Conservation (phyloP, 2,888 invertebrate species). For the Drosophila atroscutellata region DNA sequence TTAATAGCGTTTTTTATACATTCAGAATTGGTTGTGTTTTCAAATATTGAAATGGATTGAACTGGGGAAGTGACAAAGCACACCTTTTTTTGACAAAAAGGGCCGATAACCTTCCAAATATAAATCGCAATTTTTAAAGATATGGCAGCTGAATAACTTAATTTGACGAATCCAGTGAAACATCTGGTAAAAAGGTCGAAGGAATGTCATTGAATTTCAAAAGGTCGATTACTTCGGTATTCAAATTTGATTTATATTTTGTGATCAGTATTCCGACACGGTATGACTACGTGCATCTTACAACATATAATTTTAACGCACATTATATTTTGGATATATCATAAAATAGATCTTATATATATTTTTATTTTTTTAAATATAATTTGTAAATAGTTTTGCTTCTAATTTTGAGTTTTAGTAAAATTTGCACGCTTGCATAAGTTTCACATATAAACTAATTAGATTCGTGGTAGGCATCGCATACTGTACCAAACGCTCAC, state of each 20-base stretch:
- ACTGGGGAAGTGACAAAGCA: background rate
- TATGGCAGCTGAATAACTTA: background rate
- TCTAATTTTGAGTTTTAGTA: background rate
- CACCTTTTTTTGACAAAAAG: background rate
- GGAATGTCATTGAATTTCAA: background rate
- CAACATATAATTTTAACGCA: background rate
- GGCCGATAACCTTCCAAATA: background rate
- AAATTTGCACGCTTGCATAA: background rate
- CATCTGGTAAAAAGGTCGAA: background rate
- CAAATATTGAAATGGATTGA: background rate
- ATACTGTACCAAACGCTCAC: slow-evolving; percentile 31
- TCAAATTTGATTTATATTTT: background rate
- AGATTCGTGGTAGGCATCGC: slow-evolving; percentile 3
- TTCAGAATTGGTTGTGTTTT: slow-evolving; percentile 22
- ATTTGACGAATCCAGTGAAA: background rate
- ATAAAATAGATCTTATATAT: background rate
- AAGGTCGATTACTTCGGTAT: background rate
- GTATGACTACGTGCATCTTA: background rate
- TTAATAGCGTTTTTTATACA: slow-evolving; percentile 65
- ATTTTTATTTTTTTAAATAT: background rate
- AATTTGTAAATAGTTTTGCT: background rate
- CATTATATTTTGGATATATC: background rate
- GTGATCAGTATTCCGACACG: background rate
- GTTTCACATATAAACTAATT: background rate
- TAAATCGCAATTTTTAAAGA: background rate